phyloP scores from a whole-genome alignment of 37 sponge, comb jelly and placozoan species.

The Beroe forskalii region DNA sequence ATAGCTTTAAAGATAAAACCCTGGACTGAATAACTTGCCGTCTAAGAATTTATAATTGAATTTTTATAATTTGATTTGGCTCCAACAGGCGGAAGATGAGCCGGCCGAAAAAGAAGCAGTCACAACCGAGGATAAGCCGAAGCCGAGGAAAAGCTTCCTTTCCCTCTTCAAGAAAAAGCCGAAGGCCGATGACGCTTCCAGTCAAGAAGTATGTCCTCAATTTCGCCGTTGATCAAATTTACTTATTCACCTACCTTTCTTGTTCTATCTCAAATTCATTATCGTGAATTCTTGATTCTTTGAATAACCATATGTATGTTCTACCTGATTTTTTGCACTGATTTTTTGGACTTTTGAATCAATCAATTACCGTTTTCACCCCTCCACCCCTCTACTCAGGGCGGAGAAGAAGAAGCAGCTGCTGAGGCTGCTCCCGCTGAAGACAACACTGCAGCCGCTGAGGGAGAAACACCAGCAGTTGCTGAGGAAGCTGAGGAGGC shows the following conservation, averaged over 20 bases:
- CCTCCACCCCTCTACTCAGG: not conserved
- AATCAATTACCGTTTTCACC: too few relatives aligned
- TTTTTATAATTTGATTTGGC: too few relatives aligned
- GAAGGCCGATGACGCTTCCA: not conserved
- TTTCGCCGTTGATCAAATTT: too few relatives aligned
- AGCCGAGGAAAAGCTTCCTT: conserved; percentile 31
- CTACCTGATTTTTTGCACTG: too few relatives aligned
- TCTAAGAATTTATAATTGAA: too few relatives aligned
- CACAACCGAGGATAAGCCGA: conserved; percentile 33
- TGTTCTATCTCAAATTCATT: too few relatives aligned
- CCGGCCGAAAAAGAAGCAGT: not conserved
- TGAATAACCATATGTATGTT: too few relatives aligned
- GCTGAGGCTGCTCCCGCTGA: not conserved
- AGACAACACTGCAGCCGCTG: not conserved
- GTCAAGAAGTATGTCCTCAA: not conserved
- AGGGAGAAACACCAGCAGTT: not conserved
- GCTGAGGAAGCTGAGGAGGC: not conserved
- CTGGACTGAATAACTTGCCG: too few relatives aligned
- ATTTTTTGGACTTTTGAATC: too few relatives aligned
- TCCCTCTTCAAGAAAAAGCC: conserved; percentile 54
- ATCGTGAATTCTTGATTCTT: too few relatives aligned
- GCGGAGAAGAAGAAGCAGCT: conserved; percentile 18
- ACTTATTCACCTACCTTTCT: too few relatives aligned
- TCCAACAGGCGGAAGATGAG: conserved; percentile 43
- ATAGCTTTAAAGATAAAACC: too few relatives aligned